Conservation (phyloP, 2,113 vertebrate genomes). For the Ibidorhyncha struthersii region DNA sequence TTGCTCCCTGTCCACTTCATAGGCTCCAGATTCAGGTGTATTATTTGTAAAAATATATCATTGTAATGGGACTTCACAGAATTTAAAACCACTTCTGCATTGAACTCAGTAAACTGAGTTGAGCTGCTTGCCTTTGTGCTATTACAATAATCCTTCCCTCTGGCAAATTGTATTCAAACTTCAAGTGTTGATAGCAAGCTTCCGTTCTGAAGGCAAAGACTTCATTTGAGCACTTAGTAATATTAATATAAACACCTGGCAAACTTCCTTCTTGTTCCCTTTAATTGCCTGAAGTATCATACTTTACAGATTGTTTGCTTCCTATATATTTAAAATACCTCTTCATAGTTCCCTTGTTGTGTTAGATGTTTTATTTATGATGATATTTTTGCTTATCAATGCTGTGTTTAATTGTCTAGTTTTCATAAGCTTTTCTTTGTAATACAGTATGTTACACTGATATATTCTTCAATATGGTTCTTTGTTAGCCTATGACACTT, state of each 20-base stretch:
- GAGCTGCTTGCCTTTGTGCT: not conserved
- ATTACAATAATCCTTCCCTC: not conserved
- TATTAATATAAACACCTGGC: not conserved
- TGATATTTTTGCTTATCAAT: not conserved
- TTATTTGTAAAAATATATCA: not conserved
- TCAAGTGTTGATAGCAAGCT: not conserved
- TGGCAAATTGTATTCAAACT: not conserved
- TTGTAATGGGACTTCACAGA: not conserved
- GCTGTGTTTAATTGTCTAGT: not conserved
- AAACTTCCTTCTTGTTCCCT: not conserved
- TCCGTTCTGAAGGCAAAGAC: not conserved
- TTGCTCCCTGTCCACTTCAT: not conserved
- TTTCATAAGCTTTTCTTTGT: not conserved
- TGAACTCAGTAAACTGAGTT: not conserved
- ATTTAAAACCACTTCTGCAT: not conserved
- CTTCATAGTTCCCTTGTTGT: not conserved
- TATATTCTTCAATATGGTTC: not conserved
- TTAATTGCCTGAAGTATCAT: constrained; percentile 5
- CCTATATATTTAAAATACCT: not conserved
- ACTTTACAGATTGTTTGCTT: not conserved
- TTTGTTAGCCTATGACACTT: not conserved
- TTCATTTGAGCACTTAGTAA: not conserved
- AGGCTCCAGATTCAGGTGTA: not conserved
- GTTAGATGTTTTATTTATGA: constrained; percentile 9
- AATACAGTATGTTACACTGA: not conserved